phyloP scores from a whole-genome alignment of 2,888 invertebrate genomes.

The Eristalinus aeneus region DNA sequence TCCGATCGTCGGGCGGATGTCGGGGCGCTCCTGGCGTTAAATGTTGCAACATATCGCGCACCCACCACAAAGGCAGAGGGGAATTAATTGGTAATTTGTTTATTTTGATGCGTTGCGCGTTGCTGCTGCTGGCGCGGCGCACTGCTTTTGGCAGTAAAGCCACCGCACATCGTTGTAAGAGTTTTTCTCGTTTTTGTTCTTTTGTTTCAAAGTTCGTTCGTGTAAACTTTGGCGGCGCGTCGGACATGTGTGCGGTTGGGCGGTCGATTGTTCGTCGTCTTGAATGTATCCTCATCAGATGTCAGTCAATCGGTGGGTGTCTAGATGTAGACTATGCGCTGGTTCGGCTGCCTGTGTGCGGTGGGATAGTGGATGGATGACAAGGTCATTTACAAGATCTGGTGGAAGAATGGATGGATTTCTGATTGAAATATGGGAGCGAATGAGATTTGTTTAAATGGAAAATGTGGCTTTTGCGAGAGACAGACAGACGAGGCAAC shows the following conservation, averaged over 20 bases:
- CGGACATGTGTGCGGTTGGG: constrained; percentile 34
- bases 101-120: constrained; percentile 42
- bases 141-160: constrained; percentile 41
- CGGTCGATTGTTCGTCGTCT: constrained; percentile 10
- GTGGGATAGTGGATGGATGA: constrained; percentile 15
- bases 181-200: not conserved
- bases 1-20: not conserved
- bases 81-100: constrained; percentile 70
- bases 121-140: constrained; percentile 5
- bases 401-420: not conserved
- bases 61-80: constrained; percentile 10
- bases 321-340: constrained; percentile 26
- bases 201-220: too few relatives aligned
- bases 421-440: constrained; percentile 35
- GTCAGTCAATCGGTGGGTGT: constrained; percentile 59
- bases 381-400: constrained; percentile 58
- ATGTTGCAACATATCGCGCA: constrained; percentile 47
- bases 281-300: constrained; percentile 30
- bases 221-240: constrained; percentile 38
- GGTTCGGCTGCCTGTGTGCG: not conserved
- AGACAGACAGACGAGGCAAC: constrained; percentile 18
- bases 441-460: constrained; percentile 7
- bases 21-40: constrained; percentile 40
- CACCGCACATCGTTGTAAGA: not conserved
- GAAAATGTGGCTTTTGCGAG: not conserved